Percentiles rank a stretch among this genome's conserved stretches.
Conservation (phyloP, 1,140 invertebrate species). For the Apis dorsata region DNA sequence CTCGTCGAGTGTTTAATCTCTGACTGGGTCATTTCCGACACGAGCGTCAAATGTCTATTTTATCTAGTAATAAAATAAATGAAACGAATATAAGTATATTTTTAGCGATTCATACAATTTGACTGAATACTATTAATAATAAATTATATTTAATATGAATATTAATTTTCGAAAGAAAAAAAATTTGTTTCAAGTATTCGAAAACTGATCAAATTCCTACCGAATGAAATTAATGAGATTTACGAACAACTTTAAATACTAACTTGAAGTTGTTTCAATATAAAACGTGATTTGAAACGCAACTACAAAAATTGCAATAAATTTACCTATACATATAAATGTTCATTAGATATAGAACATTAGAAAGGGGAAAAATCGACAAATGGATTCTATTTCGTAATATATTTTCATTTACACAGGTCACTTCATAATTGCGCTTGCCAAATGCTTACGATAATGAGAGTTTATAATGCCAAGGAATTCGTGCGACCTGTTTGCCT, state of each 20-base stretch:
- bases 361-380: not conserved
- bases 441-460: conserved; percentile 9
- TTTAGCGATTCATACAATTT: too few species aligned
- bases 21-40: too few species aligned
- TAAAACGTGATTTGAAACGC: not conserved
- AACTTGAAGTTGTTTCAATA: not conserved
- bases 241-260: not conserved
- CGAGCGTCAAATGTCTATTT: too few species aligned
- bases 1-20: not conserved
- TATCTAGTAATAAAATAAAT: too few species aligned
- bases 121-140: too few species aligned
- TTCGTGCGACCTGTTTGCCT: conserved; percentile 30
- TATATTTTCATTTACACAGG: conserved; percentile 13
- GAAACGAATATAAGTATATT: too few species aligned
- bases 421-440: conserved; percentile 5
- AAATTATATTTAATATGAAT: too few species aligned
- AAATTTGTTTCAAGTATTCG: too few species aligned
- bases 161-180: too few species aligned
- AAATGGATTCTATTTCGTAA: not conserved
- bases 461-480: conserved; percentile 32
- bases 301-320: conserved; percentile 2
- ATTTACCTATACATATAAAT: not conserved
- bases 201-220: not conserved
- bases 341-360: not conserved
- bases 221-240: too few species aligned